Conservation (phyloP, 2,113 vertebrate genomes). For the Perca schrenkii region DNA sequence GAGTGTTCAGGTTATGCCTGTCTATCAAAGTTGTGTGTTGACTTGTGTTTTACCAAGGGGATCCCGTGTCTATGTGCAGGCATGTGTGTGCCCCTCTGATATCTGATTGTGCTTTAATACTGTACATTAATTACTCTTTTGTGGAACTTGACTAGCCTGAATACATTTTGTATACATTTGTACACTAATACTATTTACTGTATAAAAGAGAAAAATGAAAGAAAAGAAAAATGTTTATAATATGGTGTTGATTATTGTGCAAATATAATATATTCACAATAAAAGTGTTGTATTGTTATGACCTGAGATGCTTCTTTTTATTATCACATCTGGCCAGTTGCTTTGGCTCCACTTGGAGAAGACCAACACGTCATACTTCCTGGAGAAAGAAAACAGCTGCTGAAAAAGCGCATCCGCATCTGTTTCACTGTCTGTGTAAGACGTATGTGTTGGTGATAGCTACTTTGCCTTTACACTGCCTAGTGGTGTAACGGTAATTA, state of each 20-base stretch:
- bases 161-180: conserved; percentile 99
- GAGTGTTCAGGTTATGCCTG: conserved; percentile 77
- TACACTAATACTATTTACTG: conserved; percentile 94
- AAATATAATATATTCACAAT: conserved; percentile 99
- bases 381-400: conserved; percentile 32
- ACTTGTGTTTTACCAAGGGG: conserved; percentile 74
- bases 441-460: background rate
- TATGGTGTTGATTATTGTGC: conserved; percentile 96
- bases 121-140: conserved; percentile 91
- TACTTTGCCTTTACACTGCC: background rate
- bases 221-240: conserved; percentile 91
- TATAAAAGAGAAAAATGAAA: conserved; percentile 84
- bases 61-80: conserved; percentile 76
- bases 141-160: conserved; percentile 95
- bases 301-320: conserved; percentile 32
- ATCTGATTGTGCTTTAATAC: conserved; percentile 92
- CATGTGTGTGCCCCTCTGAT: conserved; percentile 80
- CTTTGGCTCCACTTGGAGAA: conserved; percentile 30
- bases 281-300: conserved; percentile 94
- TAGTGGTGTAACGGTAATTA: too few relatives aligned
- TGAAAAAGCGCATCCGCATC: background rate
- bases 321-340: conserved; percentile 28
- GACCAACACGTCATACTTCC: conserved; percentile 50
- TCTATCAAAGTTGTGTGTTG: conserved; percentile 77
- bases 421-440: background rate